A percentile compares a stretch with the other conserved stretches of the same genome.
Evolutionary conservation across 35 echinoderm and acorn worm species (phyloP).

Genomic region (Diadema setosum): DNA sequence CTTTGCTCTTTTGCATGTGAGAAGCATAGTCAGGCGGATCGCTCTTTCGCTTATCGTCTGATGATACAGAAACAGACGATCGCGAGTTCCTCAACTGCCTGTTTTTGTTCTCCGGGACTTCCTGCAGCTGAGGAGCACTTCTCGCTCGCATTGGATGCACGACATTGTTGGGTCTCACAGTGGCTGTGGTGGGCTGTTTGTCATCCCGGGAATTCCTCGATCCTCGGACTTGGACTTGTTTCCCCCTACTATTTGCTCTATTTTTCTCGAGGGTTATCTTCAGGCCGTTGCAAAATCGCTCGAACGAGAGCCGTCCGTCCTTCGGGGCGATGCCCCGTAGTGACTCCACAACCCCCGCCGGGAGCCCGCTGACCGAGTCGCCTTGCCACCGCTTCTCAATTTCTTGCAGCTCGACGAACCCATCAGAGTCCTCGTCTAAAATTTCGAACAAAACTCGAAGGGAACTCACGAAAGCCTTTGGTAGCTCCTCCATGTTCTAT

Average conservation of each 20-base stretch:
- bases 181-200: conserved; percentile 73
- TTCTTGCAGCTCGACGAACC: conserved; percentile 62
- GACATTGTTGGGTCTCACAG: conserved; percentile 83
- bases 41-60: neutral
- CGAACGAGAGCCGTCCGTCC: conserved; percentile 74
- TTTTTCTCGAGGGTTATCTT: conserved; percentile 71
- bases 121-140: conserved; percentile 74
- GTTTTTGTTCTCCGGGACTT: neutral
- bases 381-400: conserved; percentile 85
- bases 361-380: conserved; percentile 61
- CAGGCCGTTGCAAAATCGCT: conserved; percentile 85
- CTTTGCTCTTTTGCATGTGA: neutral
- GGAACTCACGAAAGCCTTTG: conserved; percentile 87
- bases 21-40: neutral
- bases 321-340: conserved; percentile 78
- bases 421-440: conserved; percentile 86
- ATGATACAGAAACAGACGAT: neutral
- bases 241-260: conserved; percentile 2
- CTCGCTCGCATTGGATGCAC: conserved; percentile 59
- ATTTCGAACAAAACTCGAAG: conserved; percentile 91
- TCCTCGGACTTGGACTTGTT: neutral
- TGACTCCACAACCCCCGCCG: conserved; percentile 65
- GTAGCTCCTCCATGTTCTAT: conserved; percentile 57
- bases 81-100: neutral
- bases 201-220: conserved; percentile 28